phyloP scores from a whole-genome alignment of 2,113 vertebrate species.

The Tangachromis dhanisi region DNA sequence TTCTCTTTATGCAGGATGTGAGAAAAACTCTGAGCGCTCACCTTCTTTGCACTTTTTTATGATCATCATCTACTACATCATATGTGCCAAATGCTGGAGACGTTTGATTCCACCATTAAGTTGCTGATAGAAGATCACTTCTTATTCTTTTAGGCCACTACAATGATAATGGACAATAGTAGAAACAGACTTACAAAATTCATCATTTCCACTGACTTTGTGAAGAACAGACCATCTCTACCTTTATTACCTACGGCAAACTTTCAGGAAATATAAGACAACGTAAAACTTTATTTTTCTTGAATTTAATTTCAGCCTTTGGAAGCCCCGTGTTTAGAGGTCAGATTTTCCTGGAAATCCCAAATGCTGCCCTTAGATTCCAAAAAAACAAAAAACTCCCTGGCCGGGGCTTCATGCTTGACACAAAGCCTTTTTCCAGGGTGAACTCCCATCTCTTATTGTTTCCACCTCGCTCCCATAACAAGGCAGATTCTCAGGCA shows the following conservation, averaged over 20 bases:
- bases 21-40: background rate
- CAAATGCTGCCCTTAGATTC: background rate
- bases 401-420: background rate
- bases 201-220: background rate
- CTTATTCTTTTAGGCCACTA: background rate
- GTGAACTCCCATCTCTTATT: background rate
- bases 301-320: background rate
- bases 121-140: background rate
- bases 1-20: background rate
- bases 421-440: background rate
- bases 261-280: background rate
- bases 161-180: background rate
- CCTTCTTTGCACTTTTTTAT: background rate
- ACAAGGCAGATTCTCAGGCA: background rate
- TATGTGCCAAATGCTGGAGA: background rate
- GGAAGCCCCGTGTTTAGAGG: background rate
- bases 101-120: background rate
- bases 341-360: background rate
- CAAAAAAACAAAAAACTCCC: background rate
- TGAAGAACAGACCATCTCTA: background rate
- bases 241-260: background rate
- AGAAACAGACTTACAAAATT: background rate
- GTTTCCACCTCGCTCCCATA: background rate
- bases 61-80: background rate
- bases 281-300: background rate